Percentiles rank a stretch among this genome's conserved stretches.
Evolutionary conservation across 1,140 invertebrate species (phyloP).

Genomic region (Leptinotarsa undecemlineata): DNA sequence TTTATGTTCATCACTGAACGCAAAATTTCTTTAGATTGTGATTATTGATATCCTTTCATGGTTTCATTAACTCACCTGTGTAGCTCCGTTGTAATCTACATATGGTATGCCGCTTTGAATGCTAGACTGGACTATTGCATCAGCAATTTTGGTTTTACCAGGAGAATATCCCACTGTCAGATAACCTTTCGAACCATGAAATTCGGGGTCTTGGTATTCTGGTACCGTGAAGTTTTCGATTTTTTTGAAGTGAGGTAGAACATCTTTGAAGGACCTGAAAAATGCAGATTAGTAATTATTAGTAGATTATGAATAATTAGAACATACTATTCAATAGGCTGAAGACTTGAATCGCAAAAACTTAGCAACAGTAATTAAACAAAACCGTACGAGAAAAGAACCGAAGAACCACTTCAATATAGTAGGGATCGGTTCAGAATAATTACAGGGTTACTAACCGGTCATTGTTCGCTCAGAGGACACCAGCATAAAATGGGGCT

Average conservation of each 20-base stretch:
- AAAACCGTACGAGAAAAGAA: too few species aligned
- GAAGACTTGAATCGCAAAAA: too few species aligned
- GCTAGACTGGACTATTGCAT: constrained; percentile 70
- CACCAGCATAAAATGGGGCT: too few species aligned
- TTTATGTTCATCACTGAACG: neutral
- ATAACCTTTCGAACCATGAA: constrained; percentile 65
- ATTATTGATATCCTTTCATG: too few species aligned
- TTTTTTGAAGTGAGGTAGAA: constrained; percentile 82
- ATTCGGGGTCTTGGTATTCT: constrained; percentile 57
- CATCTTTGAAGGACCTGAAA: constrained; percentile 68
- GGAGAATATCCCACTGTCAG: constrained; percentile 63
- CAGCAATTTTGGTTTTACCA: constrained; percentile 64
- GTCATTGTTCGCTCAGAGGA: too few species aligned
- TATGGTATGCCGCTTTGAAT: constrained; percentile 68
- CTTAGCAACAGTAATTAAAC: too few species aligned
- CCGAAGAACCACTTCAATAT: too few species aligned
- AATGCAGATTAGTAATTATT: neutral
- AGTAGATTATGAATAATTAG: too few species aligned
- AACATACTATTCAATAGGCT: too few species aligned
- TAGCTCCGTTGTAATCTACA: constrained; percentile 74
- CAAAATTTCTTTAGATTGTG: neutral
- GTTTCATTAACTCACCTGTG: constrained; percentile 50
- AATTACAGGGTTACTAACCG: too few species aligned
- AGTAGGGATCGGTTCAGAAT: too few species aligned
- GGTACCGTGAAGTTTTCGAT: constrained; percentile 70